These are phyloP conservation scores for Cantharis nigra DNA, from an alignment of 2,888 invertebrate species.

Conservation along the genomic window DNA sequence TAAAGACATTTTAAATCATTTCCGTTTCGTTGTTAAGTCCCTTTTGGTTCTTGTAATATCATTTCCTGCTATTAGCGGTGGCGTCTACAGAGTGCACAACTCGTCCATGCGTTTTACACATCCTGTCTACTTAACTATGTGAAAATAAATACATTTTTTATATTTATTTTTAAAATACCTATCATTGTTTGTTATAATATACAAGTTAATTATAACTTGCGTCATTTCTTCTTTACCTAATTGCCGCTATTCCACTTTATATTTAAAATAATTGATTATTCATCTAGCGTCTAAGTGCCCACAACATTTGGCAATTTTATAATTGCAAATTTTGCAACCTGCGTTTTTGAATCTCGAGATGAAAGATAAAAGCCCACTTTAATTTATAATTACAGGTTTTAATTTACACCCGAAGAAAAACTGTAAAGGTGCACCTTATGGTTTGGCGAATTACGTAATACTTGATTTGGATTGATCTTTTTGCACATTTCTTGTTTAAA, in stretches of 20 bases:
- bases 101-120: conserved; percentile 38
- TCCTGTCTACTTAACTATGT: conserved; percentile 34
- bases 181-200: not conserved
- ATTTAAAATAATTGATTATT: not conserved
- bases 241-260: not conserved
- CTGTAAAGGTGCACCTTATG: not conserved
- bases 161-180: not conserved
- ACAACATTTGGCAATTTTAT: not conserved
- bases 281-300: not conserved
- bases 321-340: not conserved
- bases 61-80: conserved; percentile 28
- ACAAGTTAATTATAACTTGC: not conserved
- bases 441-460: not conserved
- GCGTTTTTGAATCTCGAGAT: not conserved
- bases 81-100: conserved; percentile 37
- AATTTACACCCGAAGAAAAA: not conserved
- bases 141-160: conserved; percentile 9
- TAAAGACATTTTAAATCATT: conserved; percentile 38
- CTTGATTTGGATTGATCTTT: not conserved
- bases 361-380: not conserved
- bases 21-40: conserved; percentile 39
- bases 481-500: not conserved
- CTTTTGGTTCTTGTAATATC: conserved; percentile 18
- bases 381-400: not conserved
- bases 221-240: not conserved